phyloP scores from a whole-genome alignment of 2,888 invertebrate species.

The Diloba caeruleocephala region DNA sequence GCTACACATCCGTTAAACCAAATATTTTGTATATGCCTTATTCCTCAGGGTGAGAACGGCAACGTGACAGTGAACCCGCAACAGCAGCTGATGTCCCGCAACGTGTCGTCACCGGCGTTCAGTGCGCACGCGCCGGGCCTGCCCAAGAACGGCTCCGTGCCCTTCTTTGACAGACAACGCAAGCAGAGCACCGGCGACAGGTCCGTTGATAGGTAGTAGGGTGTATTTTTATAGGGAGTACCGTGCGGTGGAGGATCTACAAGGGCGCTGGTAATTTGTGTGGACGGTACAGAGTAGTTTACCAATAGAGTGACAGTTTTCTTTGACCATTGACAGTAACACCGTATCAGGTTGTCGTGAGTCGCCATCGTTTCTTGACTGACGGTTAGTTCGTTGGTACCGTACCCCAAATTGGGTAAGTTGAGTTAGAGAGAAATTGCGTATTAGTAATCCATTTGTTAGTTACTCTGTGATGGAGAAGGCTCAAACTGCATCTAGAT shows the following conservation, averaged over 20 bases:
- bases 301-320: no score
- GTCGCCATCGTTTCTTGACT: no score
- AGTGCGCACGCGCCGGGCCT: conserved; percentile 91
- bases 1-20: no score
- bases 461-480: no score
- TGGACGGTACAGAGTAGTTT: no score
- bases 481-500: no score
- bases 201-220: conserved; percentile 74
- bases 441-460: no score
- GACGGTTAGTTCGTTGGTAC: no score
- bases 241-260: conserved; percentile 22
- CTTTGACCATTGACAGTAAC: no score
- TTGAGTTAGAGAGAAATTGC: no score
- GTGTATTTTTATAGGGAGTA: conserved; percentile 48
- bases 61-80: conserved; percentile 62
- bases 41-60: conserved; percentile 73
- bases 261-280: conserved; percentile 1
- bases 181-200: conserved; percentile 95
- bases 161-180: conserved; percentile 95
- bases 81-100: conserved; percentile 91
- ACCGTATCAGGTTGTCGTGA: no score
- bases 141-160: conserved; percentile 97
- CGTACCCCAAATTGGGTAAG: no score
- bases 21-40: not conserved
- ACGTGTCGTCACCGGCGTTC: conserved; percentile 96